These are phyloP conservation scores for Rhyacophila evoluta DNA, from an alignment of 2,888 invertebrate genomes.

Conservation along the genomic window DNA sequence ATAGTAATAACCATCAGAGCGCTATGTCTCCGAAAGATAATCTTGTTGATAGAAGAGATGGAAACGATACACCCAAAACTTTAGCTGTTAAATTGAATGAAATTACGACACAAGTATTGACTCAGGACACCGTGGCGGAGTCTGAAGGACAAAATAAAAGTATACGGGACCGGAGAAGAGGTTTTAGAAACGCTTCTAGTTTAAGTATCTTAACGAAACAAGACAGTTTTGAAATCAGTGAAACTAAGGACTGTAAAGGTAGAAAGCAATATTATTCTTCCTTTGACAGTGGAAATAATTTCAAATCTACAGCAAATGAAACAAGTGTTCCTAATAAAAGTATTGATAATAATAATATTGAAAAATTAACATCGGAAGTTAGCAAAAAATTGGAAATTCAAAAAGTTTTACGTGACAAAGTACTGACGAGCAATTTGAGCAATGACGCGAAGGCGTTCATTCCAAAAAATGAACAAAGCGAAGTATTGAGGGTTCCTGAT, in stretches of 20 bases:
- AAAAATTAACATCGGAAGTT: background rate
- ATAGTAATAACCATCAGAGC: background rate
- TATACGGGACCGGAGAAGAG: slow-evolving; percentile 32
- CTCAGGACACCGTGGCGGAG: background rate
- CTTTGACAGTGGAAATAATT: too few relatives aligned
- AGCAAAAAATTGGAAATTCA: background rate
- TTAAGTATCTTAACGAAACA: background rate
- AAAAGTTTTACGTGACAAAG: background rate
- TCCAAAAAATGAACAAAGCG: slow-evolving; percentile 30
- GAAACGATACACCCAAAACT: background rate
- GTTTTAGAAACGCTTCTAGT: slow-evolving; percentile 29
- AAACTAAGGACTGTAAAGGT: background rate
- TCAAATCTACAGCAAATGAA: background rate
- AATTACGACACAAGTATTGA: background rate
- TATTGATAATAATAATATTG: background rate
- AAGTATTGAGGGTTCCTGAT: background rate
- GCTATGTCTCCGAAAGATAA: background rate
- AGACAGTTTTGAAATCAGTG: slow-evolving; percentile 9
- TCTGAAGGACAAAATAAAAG: background rate
- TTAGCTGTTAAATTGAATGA: background rate
- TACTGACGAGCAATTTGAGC: slow-evolving; percentile 36
- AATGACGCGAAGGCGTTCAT: slow-evolving; percentile 46
- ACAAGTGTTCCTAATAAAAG: background rate
- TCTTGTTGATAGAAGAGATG: background rate
- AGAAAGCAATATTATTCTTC: background rate